phyloP scores from a whole-genome alignment of 1,140 invertebrate species.

The Campoletis sonorensis region DNA sequence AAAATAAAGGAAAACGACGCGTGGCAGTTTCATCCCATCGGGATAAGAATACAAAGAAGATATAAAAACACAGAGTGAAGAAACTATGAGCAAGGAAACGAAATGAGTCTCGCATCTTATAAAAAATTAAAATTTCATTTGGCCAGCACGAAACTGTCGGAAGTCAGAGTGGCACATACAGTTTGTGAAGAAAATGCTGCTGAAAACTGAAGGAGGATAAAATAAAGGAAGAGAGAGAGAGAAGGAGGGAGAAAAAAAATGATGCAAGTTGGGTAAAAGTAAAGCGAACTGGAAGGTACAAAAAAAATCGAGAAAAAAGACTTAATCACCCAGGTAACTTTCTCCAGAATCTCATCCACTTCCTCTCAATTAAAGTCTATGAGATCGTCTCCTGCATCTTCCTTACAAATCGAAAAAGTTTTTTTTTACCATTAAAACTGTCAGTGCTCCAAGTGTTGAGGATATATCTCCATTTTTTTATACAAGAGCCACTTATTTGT shows the following conservation, averaged over 20 bases:
- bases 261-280: neutral
- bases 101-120: slow-evolving; percentile 63
- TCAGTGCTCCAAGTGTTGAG: too few relatives aligned
- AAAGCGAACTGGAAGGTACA: slow-evolving; percentile 30
- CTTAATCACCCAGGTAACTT: slow-evolving; percentile 63
- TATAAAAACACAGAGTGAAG: slow-evolving; percentile 49
- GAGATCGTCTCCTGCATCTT: neutral
- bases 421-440: neutral
- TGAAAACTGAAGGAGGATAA: neutral
- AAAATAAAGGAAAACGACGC: slow-evolving; percentile 66
- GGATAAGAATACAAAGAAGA: slow-evolving; percentile 40
- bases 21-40: slow-evolving; percentile 42
- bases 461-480: too few relatives aligned
- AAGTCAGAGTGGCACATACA: slow-evolving; percentile 52
- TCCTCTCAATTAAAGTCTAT: slow-evolving; percentile 38
- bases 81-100: slow-evolving; percentile 7
- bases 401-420: slow-evolving; percentile 17
- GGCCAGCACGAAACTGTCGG: slow-evolving; percentile 55
- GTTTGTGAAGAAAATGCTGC: neutral
- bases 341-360: slow-evolving; percentile 34
- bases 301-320: slow-evolving; percentile 29
- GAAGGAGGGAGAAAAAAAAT: neutral
- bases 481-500: too few relatives aligned
- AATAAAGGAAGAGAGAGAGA: neutral
- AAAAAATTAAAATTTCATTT: slow-evolving; percentile 76